These are phyloP conservation scores for Scotopteryx bipunctaria DNA, from an alignment of 2,888 invertebrate genomes.

Conservation along the genomic window DNA sequence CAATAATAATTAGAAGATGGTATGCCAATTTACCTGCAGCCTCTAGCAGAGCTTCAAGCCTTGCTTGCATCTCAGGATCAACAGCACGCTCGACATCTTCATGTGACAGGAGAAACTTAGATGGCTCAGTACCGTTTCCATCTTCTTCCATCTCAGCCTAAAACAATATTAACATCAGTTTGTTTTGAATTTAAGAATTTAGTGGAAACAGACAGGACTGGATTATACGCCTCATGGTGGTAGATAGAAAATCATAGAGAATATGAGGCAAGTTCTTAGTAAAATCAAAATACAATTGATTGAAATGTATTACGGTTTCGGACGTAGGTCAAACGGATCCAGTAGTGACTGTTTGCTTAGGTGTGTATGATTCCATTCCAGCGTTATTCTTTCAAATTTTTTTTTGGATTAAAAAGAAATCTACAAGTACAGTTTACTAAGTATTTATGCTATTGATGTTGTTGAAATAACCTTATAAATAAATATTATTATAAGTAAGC, in stretches of 20 bases:
- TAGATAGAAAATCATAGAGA: too few species aligned
- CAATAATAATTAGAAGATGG: too few species aligned
- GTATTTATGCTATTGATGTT: slow-evolving; percentile 72
- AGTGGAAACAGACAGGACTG: too few species aligned
- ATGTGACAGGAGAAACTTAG: slow-evolving; percentile 79
- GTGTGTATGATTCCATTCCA: slow-evolving; percentile 76
- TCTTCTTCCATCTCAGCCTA: slow-evolving; percentile 82
- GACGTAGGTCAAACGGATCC: slow-evolving; percentile 27
- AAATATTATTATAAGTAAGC: slow-evolving; percentile 72
- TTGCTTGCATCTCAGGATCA: slow-evolving; percentile 93
- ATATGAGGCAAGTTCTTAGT: too few species aligned
- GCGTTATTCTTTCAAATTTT: slow-evolving; percentile 56
- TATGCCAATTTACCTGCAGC: slow-evolving; percentile 86
- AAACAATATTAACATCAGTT: slow-evolving; percentile 18
- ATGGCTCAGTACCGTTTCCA: slow-evolving; percentile 72
- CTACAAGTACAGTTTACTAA: slow-evolving; percentile 70
- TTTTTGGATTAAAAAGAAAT: slow-evolving; percentile 52
- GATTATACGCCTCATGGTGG: too few species aligned
- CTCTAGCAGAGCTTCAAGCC: slow-evolving; percentile 96
- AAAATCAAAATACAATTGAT: too few species aligned
- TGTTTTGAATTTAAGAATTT: not conserved
- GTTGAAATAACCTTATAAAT: slow-evolving; percentile 56
- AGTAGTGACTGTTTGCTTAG: slow-evolving; percentile 47
- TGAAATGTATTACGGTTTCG: slow-evolving; percentile 38
- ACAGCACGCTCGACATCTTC: slow-evolving; percentile 87